Conservation (phyloP, 35 echinoderm and acorn worm species). For the Apostichopus japonicus region DNA sequence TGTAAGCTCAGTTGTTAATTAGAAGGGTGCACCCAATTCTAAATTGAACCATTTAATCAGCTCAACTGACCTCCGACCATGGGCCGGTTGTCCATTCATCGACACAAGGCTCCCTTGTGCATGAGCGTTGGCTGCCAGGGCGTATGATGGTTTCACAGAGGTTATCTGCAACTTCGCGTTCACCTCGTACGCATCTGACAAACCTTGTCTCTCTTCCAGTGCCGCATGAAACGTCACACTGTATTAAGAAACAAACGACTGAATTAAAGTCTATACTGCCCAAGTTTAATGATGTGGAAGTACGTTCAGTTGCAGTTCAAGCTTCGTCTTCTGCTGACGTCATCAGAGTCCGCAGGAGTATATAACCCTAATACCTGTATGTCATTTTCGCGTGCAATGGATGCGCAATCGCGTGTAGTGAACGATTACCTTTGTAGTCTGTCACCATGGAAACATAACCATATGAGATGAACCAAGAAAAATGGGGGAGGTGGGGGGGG, state of each 20-base stretch:
- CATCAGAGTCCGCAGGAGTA: no score
- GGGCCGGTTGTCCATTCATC: constrained; percentile 19
- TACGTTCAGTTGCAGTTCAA: no score
- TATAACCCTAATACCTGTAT: no score
- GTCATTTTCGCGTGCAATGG: no score
- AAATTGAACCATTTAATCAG: background rate
- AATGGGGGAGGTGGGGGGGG: no score
- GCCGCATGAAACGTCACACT: constrained; percentile 33
- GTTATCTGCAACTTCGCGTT: background rate
- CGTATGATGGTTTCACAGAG: background rate
- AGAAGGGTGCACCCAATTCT: constrained; percentile 1
- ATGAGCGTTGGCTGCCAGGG: background rate
- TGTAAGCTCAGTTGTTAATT: constrained; percentile 15
- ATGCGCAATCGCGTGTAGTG: no score
- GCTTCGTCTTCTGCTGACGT: no score
- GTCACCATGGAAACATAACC: no score
- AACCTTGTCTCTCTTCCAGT: background rate
- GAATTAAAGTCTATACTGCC: background rate
- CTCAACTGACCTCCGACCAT: constrained; percentile 38
- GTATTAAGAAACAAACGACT: constrained; percentile 46
- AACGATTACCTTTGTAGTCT: no score
- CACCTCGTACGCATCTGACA: background rate
- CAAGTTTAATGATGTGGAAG: no score
- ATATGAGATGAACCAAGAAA: no score
- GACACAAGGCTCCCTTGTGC: background rate